Conservation (phyloP, 2,797 vertebrate genomes). For the Morus bassanus region DNA sequence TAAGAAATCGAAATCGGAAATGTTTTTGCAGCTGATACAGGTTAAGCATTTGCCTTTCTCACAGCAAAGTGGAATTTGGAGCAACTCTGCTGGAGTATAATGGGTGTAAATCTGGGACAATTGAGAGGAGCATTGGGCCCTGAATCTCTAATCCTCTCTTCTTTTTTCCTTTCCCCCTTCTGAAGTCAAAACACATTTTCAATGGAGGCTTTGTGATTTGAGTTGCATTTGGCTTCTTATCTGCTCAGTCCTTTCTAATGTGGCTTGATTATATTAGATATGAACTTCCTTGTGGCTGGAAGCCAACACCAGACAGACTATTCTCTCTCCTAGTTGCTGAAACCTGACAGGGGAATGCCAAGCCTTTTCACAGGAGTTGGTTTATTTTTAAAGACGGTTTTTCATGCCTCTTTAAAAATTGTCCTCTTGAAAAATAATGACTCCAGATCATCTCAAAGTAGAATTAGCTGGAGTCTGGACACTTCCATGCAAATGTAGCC, state of each 20-base stretch:
- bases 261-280: conserved; percentile 53
- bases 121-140: background rate
- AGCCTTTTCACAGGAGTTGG: conserved; percentile 27
- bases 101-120: background rate
- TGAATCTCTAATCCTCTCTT: conserved; percentile 7
- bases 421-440: conserved; percentile 12
- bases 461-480: background rate
- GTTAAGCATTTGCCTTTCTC: background rate
- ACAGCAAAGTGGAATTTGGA: background rate
- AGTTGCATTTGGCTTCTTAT: conserved; percentile 56
- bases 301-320: conserved; percentile 30
- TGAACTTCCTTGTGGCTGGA: conserved; percentile 57
- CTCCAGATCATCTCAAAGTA: background rate
- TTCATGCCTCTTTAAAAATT: background rate
- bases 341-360: conserved; percentile 54
- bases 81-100: background rate
- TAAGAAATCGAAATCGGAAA: conserved; percentile 15
- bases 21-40: conserved; percentile 27
- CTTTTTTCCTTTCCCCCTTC: background rate
- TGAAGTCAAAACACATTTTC: conserved; percentile 52
- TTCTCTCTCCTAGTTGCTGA: conserved; percentile 19
- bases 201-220: conserved; percentile 52
- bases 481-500: background rate
- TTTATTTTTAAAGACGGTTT: conserved; percentile 60
- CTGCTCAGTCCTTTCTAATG: conserved; percentile 37